Conservation (phyloP, 2,888 invertebrate species). For the Cryptocephalus primarius region DNA sequence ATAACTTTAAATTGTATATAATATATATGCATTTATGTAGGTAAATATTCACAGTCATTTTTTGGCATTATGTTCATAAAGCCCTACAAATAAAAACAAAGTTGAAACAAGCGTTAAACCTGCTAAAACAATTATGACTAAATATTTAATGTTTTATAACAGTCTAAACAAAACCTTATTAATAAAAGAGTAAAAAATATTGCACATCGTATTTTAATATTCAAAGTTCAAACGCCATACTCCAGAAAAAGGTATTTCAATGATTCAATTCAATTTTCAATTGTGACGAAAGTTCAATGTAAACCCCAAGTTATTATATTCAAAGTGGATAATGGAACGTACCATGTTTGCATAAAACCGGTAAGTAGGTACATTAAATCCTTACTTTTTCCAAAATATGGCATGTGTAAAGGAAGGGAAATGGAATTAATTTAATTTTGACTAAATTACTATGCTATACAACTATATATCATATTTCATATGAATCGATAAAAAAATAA, state of each 20-base stretch:
- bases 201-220: background rate
- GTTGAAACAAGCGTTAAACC: constrained; percentile 2
- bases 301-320: too few species aligned
- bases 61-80: constrained; percentile 33
- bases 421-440: too few species aligned
- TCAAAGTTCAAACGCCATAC: too few species aligned
- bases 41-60: constrained; percentile 37
- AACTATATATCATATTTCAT: constrained; percentile 12
- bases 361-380: too few species aligned
- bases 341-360: too few species aligned
- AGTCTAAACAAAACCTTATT: constrained; percentile 6
- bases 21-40: constrained; percentile 14
- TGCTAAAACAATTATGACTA: background rate
- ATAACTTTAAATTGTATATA: constrained; percentile 32
- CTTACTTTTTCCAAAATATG: too few species aligned
- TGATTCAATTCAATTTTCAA: too few species aligned
- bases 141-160: background rate
- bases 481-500: constrained; percentile 12
- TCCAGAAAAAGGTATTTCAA: too few species aligned
- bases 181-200: background rate
- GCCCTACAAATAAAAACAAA: constrained; percentile 17
- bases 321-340: too few species aligned
- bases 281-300: too few species aligned
- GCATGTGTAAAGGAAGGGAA: too few species aligned
- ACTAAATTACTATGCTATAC: too few species aligned